Evolutionary conservation across 2,113 vertebrate species (phyloP), one percentile per base, ranked within the genome.

Genomic region (Pantherophis guttatus): DNA sequence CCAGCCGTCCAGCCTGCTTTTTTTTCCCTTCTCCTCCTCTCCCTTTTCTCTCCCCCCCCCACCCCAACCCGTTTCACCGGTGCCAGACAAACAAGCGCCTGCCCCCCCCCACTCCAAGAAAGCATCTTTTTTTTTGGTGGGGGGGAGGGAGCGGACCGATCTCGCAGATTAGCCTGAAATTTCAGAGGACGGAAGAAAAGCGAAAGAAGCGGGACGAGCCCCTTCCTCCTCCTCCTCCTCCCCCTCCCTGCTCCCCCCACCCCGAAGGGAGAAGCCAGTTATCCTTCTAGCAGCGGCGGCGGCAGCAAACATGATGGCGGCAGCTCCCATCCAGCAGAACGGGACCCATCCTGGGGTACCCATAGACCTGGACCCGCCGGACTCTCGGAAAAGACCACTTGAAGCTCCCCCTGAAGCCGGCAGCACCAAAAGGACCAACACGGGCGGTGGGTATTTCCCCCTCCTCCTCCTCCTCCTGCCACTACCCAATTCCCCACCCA

Each of bases 361-460:
- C 96, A 97, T 98, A 98, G 98, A 98, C 96, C 95, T 98, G 96
- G 98, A 98, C 97, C 98, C 98, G 95, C 98, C 98, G 97, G 98
- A 98, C 97, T 98, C 98, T 88, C 97, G 98, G 95, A 98, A 98
- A 95, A 97, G 98, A 97, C 98, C 98, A 96, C 97, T 98, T 75
- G 98, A 98, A 97, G 98, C 98, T 52, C 98, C 98, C 94, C 98
- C 98, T 17, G 98, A 98, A 97, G 98, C 98, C 96, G 98, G 98
- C 96, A 98, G 98, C 98, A 98, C 98, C 96, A 98, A 98, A 97
- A 98, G 98, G 97, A 98, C 98, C 96, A 98, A 98, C 97, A 98
- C 98, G 94, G 98, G 98, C 96, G 98, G 98, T 98, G 97, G 97
- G 98, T 98, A 97, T 96, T 95, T 81, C 89, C 85, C 44, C 90